Evolutionary conservation across 1,140 invertebrate genomes (phyloP).

Genomic region (Drosophila rhopaloa): DNA sequence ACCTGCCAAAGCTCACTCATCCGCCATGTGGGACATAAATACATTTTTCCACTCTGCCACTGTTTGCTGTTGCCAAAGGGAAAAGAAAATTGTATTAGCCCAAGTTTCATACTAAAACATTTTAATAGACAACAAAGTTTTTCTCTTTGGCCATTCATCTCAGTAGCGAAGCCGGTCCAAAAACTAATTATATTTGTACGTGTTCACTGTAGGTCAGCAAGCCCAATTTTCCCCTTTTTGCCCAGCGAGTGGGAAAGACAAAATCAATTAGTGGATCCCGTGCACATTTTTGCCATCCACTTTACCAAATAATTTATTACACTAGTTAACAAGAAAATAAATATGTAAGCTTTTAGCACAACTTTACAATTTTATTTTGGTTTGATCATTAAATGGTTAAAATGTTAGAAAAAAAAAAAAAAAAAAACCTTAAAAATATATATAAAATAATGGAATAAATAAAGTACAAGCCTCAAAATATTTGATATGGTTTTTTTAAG

Average conservation of each 20-base stretch:
- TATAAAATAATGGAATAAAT: no score
- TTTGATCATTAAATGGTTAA: no score
- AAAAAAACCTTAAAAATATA: no score
- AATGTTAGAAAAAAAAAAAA: no score
- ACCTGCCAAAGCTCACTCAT: slow-evolving; percentile 20
- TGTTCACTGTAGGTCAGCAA: not conserved
- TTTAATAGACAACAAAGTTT: slow-evolving; percentile 40
- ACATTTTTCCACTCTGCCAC: not conserved
- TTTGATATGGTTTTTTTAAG: no score
- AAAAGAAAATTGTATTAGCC: slow-evolving; percentile 12
- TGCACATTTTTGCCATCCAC: slow-evolving; percentile 23
- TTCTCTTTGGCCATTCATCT: not conserved
- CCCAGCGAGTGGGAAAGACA: slow-evolving; percentile 17
- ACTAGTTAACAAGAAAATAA: not conserved
- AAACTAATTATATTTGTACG: slow-evolving; percentile 34
- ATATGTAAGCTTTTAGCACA: not conserved
- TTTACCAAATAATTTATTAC: slow-evolving; percentile 15
- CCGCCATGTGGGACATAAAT: slow-evolving; percentile 29
- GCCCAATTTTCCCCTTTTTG: slow-evolving; percentile 8
- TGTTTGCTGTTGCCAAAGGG: slow-evolving; percentile 5
- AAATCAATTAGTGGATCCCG: slow-evolving; percentile 44
- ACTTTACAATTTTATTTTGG: no score
- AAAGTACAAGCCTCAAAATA: no score
- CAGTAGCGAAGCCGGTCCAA: not conserved
- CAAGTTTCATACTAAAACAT: slow-evolving; percentile 23